Evolutionary conservation across 2,797 vertebrate species (phyloP).

Genomic region (Columba guinea): DNA sequence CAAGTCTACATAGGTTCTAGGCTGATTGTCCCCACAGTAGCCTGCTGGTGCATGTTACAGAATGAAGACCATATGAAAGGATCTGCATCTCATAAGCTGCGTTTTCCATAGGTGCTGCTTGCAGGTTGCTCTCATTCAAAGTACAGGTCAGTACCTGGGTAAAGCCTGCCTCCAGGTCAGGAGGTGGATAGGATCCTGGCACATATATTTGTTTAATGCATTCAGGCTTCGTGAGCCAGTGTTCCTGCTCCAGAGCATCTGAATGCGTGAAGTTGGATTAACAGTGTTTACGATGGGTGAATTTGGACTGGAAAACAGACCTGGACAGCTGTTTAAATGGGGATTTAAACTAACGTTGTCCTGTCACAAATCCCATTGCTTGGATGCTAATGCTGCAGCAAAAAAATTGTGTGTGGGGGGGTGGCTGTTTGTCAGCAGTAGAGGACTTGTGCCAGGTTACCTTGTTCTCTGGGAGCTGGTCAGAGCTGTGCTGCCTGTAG

Average conservation of each 20-base stretch:
- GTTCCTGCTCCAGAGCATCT: background rate
- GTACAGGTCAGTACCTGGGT: background rate
- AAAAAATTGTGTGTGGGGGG: background rate
- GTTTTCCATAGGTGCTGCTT: background rate
- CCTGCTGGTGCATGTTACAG: background rate
- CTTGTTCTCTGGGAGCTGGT: background rate
- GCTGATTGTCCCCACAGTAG: background rate
- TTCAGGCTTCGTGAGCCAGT: background rate
- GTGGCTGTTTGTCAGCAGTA: background rate
- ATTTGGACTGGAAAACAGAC: background rate
- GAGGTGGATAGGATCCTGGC: too few relatives aligned
- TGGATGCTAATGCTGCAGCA: background rate
- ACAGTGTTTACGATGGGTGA: background rate
- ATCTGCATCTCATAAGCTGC: background rate
- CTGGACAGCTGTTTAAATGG: background rate
- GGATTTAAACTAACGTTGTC: background rate
- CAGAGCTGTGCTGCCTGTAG: background rate
- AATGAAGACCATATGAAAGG: background rate
- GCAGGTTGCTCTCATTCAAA: background rate
- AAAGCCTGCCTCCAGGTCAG: background rate
- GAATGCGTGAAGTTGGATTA: background rate
- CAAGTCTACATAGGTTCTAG: background rate
- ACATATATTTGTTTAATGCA: background rate
- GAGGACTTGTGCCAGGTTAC: background rate
- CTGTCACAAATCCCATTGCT: background rate